phyloP scores from a whole-genome alignment of 2,113 vertebrate species.

The Lepisosteus oculatus region DNA sequence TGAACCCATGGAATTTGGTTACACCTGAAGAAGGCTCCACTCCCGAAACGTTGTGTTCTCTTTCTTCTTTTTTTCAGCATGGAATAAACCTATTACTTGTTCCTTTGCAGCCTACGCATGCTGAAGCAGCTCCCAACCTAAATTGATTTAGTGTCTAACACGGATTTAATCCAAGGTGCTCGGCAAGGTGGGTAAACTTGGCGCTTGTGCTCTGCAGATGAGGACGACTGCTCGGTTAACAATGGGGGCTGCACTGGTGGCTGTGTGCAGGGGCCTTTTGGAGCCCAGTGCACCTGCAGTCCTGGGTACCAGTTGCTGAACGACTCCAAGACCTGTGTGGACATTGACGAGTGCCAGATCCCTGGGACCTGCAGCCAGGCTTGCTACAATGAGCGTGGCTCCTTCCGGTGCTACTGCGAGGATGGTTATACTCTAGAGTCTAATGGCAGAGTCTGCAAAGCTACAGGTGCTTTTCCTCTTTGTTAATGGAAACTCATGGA shows the following conservation, averaged over 20 bases:
- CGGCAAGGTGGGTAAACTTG: neutral
- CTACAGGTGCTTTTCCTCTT: conserved; percentile 24
- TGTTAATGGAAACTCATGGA: too few relatives aligned
- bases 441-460: conserved; percentile 60
- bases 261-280: conserved; percentile 59
- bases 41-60: too few relatives aligned
- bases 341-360: conserved; percentile 60
- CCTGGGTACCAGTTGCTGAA: conserved; percentile 56
- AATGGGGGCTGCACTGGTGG: conserved; percentile 55
- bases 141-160: too few relatives aligned
- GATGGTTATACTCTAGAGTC: conserved; percentile 55
- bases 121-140: too few relatives aligned
- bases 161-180: too few relatives aligned
- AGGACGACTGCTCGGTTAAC: conserved; percentile 54
- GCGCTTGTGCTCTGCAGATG: conserved; percentile 33
- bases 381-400: conserved; percentile 59
- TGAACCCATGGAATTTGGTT: too few relatives aligned
- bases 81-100: too few relatives aligned
- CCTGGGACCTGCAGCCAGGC: conserved; percentile 63
- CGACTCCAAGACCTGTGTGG: conserved; percentile 61
- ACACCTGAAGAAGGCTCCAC: too few relatives aligned
- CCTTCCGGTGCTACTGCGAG: conserved; percentile 60
- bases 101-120: too few relatives aligned
- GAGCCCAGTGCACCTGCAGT: conserved; percentile 56
- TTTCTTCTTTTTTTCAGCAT: too few relatives aligned